These are phyloP conservation scores for Eugnorisma glareosa DNA, from an alignment of 2,888 invertebrate species.

Conservation along the genomic window DNA sequence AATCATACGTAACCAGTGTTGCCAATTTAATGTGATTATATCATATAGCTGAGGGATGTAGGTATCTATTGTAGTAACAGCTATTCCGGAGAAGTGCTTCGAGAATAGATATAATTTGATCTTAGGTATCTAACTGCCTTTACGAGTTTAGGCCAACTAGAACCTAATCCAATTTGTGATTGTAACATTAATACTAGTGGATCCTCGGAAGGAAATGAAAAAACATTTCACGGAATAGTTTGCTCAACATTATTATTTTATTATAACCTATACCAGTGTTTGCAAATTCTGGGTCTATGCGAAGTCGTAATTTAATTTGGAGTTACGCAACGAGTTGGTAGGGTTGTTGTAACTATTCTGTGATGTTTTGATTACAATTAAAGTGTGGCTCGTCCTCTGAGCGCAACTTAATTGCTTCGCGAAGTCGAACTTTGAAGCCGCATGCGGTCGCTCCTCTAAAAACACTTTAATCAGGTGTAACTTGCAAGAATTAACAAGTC, in stretches of 20 bases:
- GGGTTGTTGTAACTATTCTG: constrained; percentile 63
- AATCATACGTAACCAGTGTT: constrained; percentile 25
- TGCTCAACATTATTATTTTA: constrained; percentile 40
- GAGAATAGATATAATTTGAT: constrained; percentile 33
- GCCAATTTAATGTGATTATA: constrained; percentile 34
- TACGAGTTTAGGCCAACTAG: constrained; percentile 3
- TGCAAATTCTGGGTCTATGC: constrained; percentile 53
- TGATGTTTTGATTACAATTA: constrained; percentile 77
- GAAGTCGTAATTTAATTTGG: constrained; percentile 66
- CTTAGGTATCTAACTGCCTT: constrained; percentile 25
- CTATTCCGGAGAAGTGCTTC: constrained; percentile 14
- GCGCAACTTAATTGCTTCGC: constrained; percentile 67
- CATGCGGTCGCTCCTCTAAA: constrained; percentile 49
- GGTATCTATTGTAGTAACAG: background rate
- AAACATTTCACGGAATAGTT: constrained; percentile 34
- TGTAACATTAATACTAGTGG: constrained; percentile 22
- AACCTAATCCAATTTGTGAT: constrained; percentile 28
- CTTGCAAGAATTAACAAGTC: constrained; percentile 46
- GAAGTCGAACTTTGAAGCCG: constrained; percentile 62
- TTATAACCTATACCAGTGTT: constrained; percentile 49
- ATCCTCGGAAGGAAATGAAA: constrained; percentile 30
- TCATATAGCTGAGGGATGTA: constrained; percentile 13
- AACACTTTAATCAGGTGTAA: constrained; percentile 60
- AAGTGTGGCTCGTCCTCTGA: constrained; percentile 67
- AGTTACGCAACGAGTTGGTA: constrained; percentile 58